phyloP scores from a whole-genome alignment of 2,113 vertebrate species.

The Mustela nigripes region DNA sequence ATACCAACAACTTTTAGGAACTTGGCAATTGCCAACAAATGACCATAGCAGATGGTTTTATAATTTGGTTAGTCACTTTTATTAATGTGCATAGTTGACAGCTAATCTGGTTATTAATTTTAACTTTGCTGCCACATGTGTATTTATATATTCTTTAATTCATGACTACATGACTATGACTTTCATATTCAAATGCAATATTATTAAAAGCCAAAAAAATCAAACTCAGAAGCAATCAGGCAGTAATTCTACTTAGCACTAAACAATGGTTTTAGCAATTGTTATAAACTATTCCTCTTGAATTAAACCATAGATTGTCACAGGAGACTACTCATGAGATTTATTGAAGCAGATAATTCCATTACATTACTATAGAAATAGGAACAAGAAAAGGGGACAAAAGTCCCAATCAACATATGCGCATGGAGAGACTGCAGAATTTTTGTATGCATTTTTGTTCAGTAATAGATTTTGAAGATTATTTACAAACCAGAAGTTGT shows the following conservation, averaged over 20 bases:
- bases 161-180: not conserved
- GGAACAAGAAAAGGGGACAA: not conserved
- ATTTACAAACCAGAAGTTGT: conserved; percentile 28
- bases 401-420: not conserved
- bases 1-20: not conserved
- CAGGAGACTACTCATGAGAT: not conserved
- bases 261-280: not conserved
- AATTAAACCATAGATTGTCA: not conserved
- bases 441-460: conserved; percentile 1
- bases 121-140: not conserved
- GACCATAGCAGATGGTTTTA: not conserved
- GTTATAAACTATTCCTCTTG: not conserved
- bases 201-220: not conserved
- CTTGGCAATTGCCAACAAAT: not conserved
- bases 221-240: conserved; percentile 39
- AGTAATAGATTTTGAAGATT: conserved; percentile 20
- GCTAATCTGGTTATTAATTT: conserved; percentile 28
- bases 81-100: not conserved
- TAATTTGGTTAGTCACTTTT: conserved; percentile 20
- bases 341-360: not conserved
- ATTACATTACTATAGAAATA: conserved; percentile 1
- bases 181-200: not conserved
- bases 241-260: not conserved
- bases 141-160: not conserved
- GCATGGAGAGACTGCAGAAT: not conserved